These are phyloP conservation scores for human (Homo sapiens) DNA, from an alignment of 2,113 vertebrate genomes.

Conservation along the genomic window GRCh38 chrX:10573501-10574000, in stretches of 20 bases:
- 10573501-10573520: not conserved
- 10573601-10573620: not conserved
- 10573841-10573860: not conserved
- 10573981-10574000: not conserved
- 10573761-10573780: not conserved
- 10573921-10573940: not conserved
- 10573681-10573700: not conserved
- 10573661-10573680: not conserved
- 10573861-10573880: not conserved
- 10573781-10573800: not conserved
- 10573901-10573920: not conserved
- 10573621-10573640: not conserved
- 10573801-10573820: not conserved
- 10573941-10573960: not conserved
- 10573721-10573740: not conserved
- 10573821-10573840: not conserved
- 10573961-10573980: not conserved
- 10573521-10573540: not conserved
- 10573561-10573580: not conserved
- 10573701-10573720: not conserved
- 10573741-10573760: not conserved
- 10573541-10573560: not conserved
- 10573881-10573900: not conserved
- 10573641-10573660: not conserved
- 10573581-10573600: not conserved